Conservation (phyloP, 2,888 invertebrate genomes). For the Drosophila ustulata region DNA sequence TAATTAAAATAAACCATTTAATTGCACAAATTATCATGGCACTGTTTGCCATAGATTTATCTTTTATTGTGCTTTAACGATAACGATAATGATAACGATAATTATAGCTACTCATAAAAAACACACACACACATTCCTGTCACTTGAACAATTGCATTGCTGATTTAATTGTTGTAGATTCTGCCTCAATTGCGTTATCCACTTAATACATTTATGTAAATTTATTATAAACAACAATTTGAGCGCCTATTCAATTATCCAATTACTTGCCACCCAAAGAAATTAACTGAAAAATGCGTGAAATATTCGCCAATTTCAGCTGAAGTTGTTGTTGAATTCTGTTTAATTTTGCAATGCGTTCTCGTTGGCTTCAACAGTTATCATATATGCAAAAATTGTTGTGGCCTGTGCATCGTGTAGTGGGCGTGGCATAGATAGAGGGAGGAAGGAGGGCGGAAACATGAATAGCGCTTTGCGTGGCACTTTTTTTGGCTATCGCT, state of each 20-base stretch:
- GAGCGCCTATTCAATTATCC: constrained; percentile 71
- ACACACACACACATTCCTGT: constrained; percentile 24
- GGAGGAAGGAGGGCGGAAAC: constrained; percentile 28
- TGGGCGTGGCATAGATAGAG: constrained; percentile 23
- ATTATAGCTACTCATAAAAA: not conserved
- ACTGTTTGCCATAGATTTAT: constrained; percentile 1
- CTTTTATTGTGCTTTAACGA: not conserved
- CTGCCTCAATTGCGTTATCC: constrained; percentile 51
- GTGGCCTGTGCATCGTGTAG: not conserved
- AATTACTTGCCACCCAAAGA: constrained; percentile 58
- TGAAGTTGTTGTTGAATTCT: constrained; percentile 27
- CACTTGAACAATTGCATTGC: constrained; percentile 50
- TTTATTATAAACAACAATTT: constrained; percentile 57
- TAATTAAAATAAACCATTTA: not conserved
- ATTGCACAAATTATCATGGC: not conserved
- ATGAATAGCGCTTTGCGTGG: constrained; percentile 48
- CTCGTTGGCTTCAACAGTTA: constrained; percentile 31
- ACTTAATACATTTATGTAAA: constrained; percentile 63
- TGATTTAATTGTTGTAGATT: constrained; percentile 56
- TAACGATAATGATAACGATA: constrained; percentile 14
- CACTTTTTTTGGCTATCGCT: constrained; percentile 64
- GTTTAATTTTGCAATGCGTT: constrained; percentile 26
- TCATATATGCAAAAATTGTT: constrained; percentile 21
- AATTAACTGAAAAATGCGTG: constrained; percentile 48
- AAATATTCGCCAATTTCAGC: constrained; percentile 34